A percentile compares a stretch with the other conserved stretches of the same genome.
Conservation (phyloP, 2,113 vertebrate genomes). For the Odobenus rosmarus region DNA sequence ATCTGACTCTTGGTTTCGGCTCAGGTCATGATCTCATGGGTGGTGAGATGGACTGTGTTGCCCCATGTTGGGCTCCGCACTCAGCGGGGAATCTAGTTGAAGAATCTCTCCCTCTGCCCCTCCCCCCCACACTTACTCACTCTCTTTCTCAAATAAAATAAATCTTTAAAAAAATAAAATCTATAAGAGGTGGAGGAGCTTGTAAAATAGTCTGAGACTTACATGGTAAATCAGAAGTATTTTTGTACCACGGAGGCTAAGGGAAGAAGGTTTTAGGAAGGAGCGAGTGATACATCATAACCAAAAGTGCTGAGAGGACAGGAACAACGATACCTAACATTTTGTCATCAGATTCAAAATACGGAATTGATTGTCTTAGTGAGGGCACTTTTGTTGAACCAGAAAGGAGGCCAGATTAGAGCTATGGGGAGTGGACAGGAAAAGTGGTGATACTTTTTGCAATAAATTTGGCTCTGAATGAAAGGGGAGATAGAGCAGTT, state of each 20-base stretch:
- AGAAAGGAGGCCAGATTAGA: not conserved
- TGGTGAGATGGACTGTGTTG: not conserved
- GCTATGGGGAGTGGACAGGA: not conserved
- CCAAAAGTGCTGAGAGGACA: not conserved
- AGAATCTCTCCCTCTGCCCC: not conserved
- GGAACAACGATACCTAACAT: not conserved
- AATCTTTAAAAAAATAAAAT: not conserved
- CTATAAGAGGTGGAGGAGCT: not conserved
- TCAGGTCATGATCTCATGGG: not conserved
- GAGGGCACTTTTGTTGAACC: not conserved
- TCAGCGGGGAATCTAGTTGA: not conserved
- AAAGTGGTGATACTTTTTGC: not conserved
- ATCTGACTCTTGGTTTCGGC: not conserved
- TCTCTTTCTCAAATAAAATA: not conserved
- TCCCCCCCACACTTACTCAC: not conserved
- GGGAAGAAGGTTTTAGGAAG: not conserved
- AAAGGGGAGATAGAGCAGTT: not conserved
- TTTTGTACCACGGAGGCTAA: not conserved
- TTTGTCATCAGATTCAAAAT: not conserved
- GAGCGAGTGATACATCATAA: not conserved
- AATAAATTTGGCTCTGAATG: not conserved
- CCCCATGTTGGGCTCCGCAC: not conserved
- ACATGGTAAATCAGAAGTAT: not conserved
- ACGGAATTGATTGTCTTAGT: not conserved
- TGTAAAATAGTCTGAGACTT: not conserved